These are phyloP conservation scores for Clarias magur DNA, from an alignment of 2,113 vertebrate species.

Conservation along the genomic window DNA sequence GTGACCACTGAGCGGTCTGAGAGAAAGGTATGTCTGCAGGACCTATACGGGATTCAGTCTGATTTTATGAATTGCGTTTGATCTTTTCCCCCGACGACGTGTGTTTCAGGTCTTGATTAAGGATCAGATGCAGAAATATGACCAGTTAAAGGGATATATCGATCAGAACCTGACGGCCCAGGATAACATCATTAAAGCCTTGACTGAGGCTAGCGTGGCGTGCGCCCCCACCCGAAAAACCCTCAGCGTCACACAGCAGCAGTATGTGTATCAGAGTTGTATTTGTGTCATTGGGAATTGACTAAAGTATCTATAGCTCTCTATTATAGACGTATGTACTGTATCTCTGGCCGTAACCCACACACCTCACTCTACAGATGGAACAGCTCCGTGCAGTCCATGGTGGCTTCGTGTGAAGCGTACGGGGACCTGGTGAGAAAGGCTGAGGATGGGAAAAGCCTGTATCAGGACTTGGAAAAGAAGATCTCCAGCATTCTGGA, in stretches of 20 bases:
- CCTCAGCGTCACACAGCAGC: conserved; percentile 74
- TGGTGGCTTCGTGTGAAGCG: conserved; percentile 80
- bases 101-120: conserved; percentile 76
- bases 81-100: not conserved
- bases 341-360: not conserved
- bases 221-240: conserved; percentile 74
- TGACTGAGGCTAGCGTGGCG: conserved; percentile 80
- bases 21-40: conserved; percentile 74
- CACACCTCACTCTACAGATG: conserved; percentile 66
- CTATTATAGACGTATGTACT: not conserved
- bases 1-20: conserved; percentile 79
- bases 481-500: conserved; percentile 77
- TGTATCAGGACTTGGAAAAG: conserved; percentile 80
- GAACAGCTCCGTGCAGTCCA: conserved; percentile 76
- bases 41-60: not conserved
- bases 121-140: conserved; percentile 83
- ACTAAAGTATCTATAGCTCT: not conserved
- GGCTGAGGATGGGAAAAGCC: conserved; percentile 80
- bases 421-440: conserved; percentile 85
- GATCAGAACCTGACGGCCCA: conserved; percentile 83
- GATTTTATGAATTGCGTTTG: not conserved
- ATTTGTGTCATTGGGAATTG: not conserved
- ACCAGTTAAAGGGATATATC: conserved; percentile 80
- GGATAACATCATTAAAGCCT: conserved; percentile 81
- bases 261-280: conserved; percentile 69